These are phyloP conservation scores for Odontamblyopus lacepedii DNA, from an alignment of 2,797 vertebrate genomes.

Conservation along the genomic window DNA sequence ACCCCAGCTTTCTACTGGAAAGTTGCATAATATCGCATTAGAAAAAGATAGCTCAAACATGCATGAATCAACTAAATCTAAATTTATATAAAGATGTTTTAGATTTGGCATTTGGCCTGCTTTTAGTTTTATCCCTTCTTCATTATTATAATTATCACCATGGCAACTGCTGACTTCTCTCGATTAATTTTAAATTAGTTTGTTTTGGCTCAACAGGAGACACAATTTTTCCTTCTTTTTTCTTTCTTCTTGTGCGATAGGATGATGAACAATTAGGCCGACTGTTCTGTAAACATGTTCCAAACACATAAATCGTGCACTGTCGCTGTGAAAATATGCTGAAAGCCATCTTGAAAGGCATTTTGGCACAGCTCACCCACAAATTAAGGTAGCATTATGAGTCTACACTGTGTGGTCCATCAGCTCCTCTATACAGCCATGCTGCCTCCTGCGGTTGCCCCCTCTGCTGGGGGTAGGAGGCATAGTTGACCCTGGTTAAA, in stretches of 20 bases:
- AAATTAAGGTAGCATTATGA: conserved; percentile 70
- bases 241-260: conserved; percentile 15
- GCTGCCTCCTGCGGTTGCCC: conserved; percentile 61
- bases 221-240: too few relatives aligned
- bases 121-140: background rate
- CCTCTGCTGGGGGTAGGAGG: conserved; percentile 70
- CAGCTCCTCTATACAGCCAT: conserved; percentile 43
- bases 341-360: conserved; percentile 53
- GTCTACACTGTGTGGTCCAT: conserved; percentile 72
- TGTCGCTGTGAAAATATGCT: conserved; percentile 59
- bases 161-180: background rate
- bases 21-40: too few relatives aligned
- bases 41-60: too few relatives aligned
- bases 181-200: background rate
- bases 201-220: background rate
- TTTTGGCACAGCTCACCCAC: conserved; percentile 62
- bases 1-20: too few relatives aligned
- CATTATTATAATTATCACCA: background rate
- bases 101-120: background rate
- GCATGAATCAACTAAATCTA: too few relatives aligned
- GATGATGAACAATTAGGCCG: conserved; percentile 32
- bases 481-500: conserved; percentile 75
- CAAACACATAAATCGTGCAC: conserved; percentile 42
- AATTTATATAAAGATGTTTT: background rate
- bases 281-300: conserved; percentile 34